phyloP scores from a whole-genome alignment of 2,888 invertebrate genomes.

The Cheilosia variabilis region DNA sequence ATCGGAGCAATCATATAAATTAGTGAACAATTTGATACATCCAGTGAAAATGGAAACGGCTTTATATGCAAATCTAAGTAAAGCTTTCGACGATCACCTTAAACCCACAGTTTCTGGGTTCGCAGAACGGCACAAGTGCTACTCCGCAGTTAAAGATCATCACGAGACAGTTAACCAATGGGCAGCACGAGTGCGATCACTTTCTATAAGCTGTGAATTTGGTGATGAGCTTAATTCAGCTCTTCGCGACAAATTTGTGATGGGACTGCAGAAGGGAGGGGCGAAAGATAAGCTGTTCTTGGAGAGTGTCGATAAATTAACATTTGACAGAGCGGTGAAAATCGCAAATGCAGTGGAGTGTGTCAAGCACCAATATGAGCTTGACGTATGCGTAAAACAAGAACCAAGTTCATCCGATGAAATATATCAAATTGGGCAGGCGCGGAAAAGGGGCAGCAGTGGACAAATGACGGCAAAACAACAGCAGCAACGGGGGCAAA shows the following conservation, averaged over 20 bases:
- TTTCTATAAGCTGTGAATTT: slow-evolving; percentile 45
- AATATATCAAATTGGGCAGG: slow-evolving; percentile 21
- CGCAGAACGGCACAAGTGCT: slow-evolving; percentile 70
- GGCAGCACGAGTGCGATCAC: slow-evolving; percentile 69
- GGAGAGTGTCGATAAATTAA: slow-evolving; percentile 42
- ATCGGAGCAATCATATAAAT: slow-evolving; percentile 45
- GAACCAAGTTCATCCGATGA: slow-evolving; percentile 6
- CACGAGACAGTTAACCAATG: slow-evolving; percentile 66
- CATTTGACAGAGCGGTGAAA: slow-evolving; percentile 50
- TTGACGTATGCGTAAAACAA: slow-evolving; percentile 22
- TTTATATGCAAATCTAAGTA: neutral
- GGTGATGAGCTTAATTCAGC: slow-evolving; percentile 29
- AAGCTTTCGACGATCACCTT: slow-evolving; percentile 3
- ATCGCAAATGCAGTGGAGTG: slow-evolving; percentile 61
- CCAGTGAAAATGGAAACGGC: neutral
- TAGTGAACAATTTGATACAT: slow-evolving; percentile 5
- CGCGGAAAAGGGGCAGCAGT: slow-evolving; percentile 10
- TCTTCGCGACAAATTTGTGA: slow-evolving; percentile 41
- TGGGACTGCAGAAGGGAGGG: slow-evolving; percentile 60
- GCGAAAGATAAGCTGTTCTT: slow-evolving; percentile 68
- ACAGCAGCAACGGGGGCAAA: slow-evolving; percentile 13
- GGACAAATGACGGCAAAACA: slow-evolving; percentile 1
- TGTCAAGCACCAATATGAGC: slow-evolving; percentile 56
- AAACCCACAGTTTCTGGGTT: slow-evolving; percentile 22
- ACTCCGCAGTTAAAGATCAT: slow-evolving; percentile 55